Percentiles rank a stretch among this genome's conserved stretches.
Conservation (phyloP, 1,140 invertebrate genomes). For the Platyscapa corneri region DNA sequence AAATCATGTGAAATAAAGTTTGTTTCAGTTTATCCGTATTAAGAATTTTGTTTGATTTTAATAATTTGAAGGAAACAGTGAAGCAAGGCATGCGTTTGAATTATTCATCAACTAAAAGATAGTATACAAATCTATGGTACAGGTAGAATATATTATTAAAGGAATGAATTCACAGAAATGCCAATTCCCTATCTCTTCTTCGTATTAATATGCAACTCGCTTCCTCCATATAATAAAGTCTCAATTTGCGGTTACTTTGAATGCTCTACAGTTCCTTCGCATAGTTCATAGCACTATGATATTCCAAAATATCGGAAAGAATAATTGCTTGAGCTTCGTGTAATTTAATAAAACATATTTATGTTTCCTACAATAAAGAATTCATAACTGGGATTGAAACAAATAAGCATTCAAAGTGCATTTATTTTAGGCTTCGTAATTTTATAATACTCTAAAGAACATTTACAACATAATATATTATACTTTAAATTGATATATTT, state of each 20-base stretch:
- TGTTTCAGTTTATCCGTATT: not conserved
- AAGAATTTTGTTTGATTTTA: not conserved
- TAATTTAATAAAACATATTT: not conserved
- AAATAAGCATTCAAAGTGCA: not conserved
- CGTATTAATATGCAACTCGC: conserved; percentile 13
- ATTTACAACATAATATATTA: no score
- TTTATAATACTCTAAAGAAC: no score
- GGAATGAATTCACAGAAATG: conserved; percentile 17
- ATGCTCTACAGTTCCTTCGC: not conserved
- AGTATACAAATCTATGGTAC: conserved; percentile 19
- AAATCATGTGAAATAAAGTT: not conserved
- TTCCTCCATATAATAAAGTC: conserved; percentile 14
- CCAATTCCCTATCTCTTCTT: conserved; percentile 7
- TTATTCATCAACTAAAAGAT: conserved; percentile 15
- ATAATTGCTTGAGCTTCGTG: not conserved
- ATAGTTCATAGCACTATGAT: not conserved
- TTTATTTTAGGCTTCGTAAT: not conserved
- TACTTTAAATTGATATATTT: no score
- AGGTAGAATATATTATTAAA: conserved; percentile 11
- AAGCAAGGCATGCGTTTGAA: not conserved
- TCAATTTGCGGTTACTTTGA: conserved; percentile 21
- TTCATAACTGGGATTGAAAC: not conserved
- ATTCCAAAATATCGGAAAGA: not conserved
- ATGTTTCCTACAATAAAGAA: not conserved
- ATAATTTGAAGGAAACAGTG: not conserved